A percentile compares a stretch with the other conserved stretches of the same genome.
phyloP scores from a whole-genome alignment of 1,140 invertebrate genomes.

The Lucilia cuprina region DNA sequence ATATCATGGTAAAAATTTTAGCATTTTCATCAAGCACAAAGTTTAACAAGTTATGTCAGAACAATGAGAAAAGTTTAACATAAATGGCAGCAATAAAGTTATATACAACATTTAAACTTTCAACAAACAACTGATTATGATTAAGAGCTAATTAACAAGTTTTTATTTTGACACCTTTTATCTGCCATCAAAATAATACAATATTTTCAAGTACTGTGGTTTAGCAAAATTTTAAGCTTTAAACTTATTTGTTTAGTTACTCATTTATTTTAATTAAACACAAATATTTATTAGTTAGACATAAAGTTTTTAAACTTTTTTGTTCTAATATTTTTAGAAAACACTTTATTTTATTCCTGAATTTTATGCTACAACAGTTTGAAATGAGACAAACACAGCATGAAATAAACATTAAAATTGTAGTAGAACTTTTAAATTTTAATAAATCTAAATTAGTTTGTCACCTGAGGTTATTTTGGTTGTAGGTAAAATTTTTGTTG shows the following conservation, averaged over 20 bases:
- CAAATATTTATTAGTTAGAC: background rate
- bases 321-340: background rate
- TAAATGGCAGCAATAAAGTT: background rate
- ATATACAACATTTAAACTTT: background rate
- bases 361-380: background rate
- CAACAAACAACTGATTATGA: background rate
- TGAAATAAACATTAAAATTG: background rate
- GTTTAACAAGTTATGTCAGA: no score
- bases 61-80: no score
- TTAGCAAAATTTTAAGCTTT: no score
- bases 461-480: constrained; percentile 18
- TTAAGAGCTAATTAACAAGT: background rate
- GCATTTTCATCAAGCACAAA: no score
- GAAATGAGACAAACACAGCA: background rate
- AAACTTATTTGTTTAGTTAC: background rate
- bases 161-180: background rate
- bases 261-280: constrained; percentile 21
- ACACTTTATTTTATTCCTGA: background rate
- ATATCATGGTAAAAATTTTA: no score
- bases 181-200: background rate
- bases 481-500: background rate
- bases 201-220: no score
- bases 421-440: background rate
- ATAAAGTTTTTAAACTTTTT: background rate
- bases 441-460: constrained; percentile 27